Base-by-base conservation (phyloP, 1,140 invertebrate genomes). In the Notospermus geniculatus region DNA sequence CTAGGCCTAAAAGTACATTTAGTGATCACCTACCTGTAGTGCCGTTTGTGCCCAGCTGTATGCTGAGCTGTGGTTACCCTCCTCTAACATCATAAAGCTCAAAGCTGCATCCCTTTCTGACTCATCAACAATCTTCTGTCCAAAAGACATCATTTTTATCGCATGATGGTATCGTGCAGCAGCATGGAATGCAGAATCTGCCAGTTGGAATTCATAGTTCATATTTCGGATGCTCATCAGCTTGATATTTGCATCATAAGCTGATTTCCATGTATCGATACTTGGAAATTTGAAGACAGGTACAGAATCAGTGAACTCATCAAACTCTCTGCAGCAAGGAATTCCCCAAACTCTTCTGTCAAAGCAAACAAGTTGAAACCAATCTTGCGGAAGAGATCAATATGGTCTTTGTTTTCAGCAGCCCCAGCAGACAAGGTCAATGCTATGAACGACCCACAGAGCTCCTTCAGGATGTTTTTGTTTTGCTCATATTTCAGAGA, bases 101-200 rank as follows among this genome's bases (percentile, higher is more conserved):
- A 73, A 53, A 54, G 74, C 72, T 13, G 58, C 57, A 39, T 70
- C 68, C 22, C 74, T 27, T 23, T 66, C 68, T 1, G 65, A 69
- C 60, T 75, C 65, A 52, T 72, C 55, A 1, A 80, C 25, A 19
- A 75, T 55, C 46, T 72, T 66, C 63, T 74, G 65, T 27, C 76
- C 76, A 68, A 76, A 76, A 1, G 77, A 76, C 68, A 74, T 71
- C 74, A 73, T 68, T 19, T 72, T 53, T n/a, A 79, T 76, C 45
- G 74, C 64, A 66, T 70, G 72, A 13, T 62, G 68, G 60, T 76
- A 64, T 60, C 74, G 67, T 36, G 59, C 62, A 5, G 72, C 72
- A 41, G 64, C 60, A 53, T 71, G 70, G 53, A 73, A 75, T 1
- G 73, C 68, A 23, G 55, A 53, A 43, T 73, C 68, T 25, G 74